Percentiles rank a stretch among this genome's conserved stretches.
Evolutionary conservation across 2,797 vertebrate species (phyloP).

Genomic region (Acrossocheilus fasciatus): DNA sequence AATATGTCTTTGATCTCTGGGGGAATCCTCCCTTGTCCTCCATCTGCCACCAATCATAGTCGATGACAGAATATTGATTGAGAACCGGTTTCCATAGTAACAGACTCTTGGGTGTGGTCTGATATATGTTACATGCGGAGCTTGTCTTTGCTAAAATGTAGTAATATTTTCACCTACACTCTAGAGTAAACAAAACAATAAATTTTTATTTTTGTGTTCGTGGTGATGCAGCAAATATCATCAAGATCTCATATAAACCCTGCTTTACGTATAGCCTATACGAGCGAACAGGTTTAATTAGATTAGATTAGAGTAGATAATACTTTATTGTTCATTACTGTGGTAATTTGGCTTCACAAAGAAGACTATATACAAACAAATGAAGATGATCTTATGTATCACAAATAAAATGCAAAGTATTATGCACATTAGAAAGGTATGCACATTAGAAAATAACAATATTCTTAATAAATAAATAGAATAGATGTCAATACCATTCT

Average conservation of each 20-base stretch:
- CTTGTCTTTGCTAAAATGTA: slow-evolving; percentile 10
- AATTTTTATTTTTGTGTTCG: slow-evolving; percentile 11
- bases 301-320: slow-evolving; percentile 2
- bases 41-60: slow-evolving; percentile 70
- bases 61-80: slow-evolving; percentile 80
- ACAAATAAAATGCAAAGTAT: neutral
- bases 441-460: neutral
- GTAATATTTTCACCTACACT: slow-evolving; percentile 29
- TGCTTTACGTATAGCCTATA: neutral
- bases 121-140: slow-evolving; percentile 41
- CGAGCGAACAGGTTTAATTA: neutral
- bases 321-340: neutral
- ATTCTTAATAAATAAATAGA: neutral
- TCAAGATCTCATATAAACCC: neutral
- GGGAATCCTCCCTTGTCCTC: slow-evolving; percentile 52
- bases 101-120: slow-evolving; percentile 57
- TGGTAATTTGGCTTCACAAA: neutral
- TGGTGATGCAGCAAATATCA: neutral
- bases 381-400: neutral
- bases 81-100: slow-evolving; percentile 75
- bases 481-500: neutral
- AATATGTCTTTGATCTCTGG: slow-evolving; percentile 51
- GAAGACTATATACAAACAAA: neutral
- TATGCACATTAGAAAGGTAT: too few relatives aligned
- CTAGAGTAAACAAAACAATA: slow-evolving; percentile 23